Conservation (phyloP, 1,140 invertebrate species). For the Euura saliciscinereae region DNA sequence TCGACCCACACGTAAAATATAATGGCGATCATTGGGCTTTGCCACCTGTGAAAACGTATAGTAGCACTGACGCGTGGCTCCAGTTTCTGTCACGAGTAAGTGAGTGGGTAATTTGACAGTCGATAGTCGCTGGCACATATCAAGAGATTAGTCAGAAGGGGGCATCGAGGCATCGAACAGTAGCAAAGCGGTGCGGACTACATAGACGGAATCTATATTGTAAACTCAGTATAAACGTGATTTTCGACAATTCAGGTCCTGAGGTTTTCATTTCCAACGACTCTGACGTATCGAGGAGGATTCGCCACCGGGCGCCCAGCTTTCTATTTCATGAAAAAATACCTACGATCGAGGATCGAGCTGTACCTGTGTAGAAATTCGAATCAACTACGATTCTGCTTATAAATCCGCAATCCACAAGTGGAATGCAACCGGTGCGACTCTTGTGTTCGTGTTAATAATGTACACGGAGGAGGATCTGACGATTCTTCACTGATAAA, state of each 20-base stretch:
- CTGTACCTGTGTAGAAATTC: constrained; percentile 1
- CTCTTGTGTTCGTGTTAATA: background rate
- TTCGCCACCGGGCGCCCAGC: too few relatives aligned
- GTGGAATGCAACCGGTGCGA: constrained; percentile 4
- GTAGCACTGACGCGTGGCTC: background rate
- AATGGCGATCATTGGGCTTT: background rate
- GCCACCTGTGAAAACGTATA: background rate
- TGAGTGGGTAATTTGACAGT: background rate
- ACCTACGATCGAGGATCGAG: background rate
- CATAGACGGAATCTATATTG: too few relatives aligned
- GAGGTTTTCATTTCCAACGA: too few relatives aligned
- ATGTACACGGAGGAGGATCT: background rate
- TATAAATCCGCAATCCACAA: constrained; percentile 7
- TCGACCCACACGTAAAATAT: background rate
- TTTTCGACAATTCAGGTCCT: too few relatives aligned
- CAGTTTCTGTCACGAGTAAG: background rate
- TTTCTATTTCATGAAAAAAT: background rate
- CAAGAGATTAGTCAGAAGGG: too few relatives aligned
- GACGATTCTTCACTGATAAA: constrained; percentile 5
- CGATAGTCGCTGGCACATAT: background rate
- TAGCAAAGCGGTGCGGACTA: too few relatives aligned
- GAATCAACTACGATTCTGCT: background rate
- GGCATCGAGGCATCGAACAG: too few relatives aligned
- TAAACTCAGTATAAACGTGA: too few relatives aligned
- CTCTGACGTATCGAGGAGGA: too few relatives aligned